Evolutionary conservation across 2,888 invertebrate species (phyloP).

Genomic region (Mellilla xanthometata): DNA sequence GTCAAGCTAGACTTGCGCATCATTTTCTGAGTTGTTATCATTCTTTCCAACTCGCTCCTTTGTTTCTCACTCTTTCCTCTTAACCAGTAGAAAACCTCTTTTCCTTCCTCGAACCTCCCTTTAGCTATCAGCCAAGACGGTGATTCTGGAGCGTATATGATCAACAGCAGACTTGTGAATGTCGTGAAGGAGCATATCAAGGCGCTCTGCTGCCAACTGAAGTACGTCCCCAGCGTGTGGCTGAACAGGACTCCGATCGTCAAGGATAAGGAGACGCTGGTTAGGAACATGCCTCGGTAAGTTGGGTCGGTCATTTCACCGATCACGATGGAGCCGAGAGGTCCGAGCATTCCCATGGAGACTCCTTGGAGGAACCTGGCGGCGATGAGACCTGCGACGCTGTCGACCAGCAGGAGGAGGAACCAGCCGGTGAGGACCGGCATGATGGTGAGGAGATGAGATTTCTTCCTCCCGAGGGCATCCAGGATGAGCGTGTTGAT

Average conservation of each 20-base stretch:
- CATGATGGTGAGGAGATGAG: conserved; percentile 77
- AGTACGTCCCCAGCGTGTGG: conserved; percentile 84
- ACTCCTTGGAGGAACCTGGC: conserved; percentile 81
- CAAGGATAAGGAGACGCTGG: conserved; percentile 83
- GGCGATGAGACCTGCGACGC: conserved; percentile 64
- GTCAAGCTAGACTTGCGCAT: conserved; percentile 55
- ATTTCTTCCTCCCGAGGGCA: conserved; percentile 78
- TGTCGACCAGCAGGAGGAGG: conserved; percentile 71
- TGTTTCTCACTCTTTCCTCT: conserved; percentile 71
- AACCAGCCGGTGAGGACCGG: conserved; percentile 84
- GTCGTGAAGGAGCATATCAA: conserved; percentile 76
- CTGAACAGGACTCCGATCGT: conserved; percentile 84
- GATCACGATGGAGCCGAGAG: conserved; percentile 80
- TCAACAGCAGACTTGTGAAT: conserved; percentile 73
- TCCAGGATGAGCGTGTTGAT: conserved; percentile 82
- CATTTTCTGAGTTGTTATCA: conserved; percentile 68
- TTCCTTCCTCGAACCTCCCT: conserved; percentile 79
- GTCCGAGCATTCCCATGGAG: conserved; percentile 80
- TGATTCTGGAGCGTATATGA: conserved; percentile 84
- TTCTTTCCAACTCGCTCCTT: conserved; percentile 68
- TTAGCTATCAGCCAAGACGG: conserved; percentile 86
- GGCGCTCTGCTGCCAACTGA: conserved; percentile 83
- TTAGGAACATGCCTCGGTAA: conserved; percentile 84
- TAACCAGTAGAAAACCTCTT: conserved; percentile 80
- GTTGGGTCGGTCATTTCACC: conserved; percentile 83